Base-by-base conservation (phyloP, 2,888 invertebrate species). In the Rhingia rostrata region DNA sequence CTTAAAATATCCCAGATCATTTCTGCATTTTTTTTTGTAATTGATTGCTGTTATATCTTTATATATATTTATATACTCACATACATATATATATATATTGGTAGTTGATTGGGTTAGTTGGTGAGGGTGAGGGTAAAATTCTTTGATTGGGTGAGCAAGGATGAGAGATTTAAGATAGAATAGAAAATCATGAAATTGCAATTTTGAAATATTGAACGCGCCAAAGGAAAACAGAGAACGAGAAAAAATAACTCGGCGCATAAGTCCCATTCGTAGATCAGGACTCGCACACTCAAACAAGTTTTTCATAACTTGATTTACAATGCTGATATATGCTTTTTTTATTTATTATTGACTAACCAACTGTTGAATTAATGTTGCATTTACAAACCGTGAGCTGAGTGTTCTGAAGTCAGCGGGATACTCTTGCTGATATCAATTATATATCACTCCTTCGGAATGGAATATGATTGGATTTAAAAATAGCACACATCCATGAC, bases 1-100 rank as follows among this genome's bases (percentile, higher is more conserved):
- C 74, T 75, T 66, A 51, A 75, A 66, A 75, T 66, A 75, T 75
- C 79, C 39, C 69, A 72, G 64, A 66, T 72, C 70, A 70, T 49
- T 70, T 69, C 41, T 69, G 54, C 54, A 49, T 22, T 22, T 22
- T 60, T 63, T 78, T 78, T 78, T 79, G 58, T 66, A 70, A 78
- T 70, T 78, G 70, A 78, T 78, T 78, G 78, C 78, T 54, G 47
- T 78, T 70, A 78, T 69, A 54, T 51, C 58, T 51, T 22, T 7
- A 4, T 35, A 43, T 53, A 53, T 35, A 53, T 39, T 33, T 41
- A 43, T 10, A 30, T 30, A 6, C 4, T 1, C 22, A 4, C 30
- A 10, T n/a, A 12, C 43, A 49, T 12, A 30, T 6, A 32, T 10
- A 37, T 5, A 49, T 14, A 30, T 4, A 45, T 51, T 58, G 45